Evolutionary conservation across 2,113 vertebrate species (phyloP), one percentile per base, ranked within the genome.

Genomic region (Oreotrochilus melanogaster): DNA sequence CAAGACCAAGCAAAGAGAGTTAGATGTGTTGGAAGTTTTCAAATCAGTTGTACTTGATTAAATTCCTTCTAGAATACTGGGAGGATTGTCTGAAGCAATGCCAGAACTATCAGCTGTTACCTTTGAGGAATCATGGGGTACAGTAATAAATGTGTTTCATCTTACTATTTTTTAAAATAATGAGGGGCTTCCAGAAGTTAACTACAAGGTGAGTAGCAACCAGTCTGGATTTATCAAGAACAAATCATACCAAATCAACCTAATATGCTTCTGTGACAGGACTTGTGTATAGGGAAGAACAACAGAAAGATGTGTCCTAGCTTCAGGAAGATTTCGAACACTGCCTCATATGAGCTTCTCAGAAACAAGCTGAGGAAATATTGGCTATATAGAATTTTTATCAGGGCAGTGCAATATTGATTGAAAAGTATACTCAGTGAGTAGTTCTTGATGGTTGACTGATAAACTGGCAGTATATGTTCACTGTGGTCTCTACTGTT

Each of bases 31-130:
- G 71, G 42, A 72, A 72, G 42, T 65, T 95, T 96, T 93, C 42
- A 89, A 79, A 95, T 95, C 85, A 85, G 85, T 50, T 96, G 89
- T 54, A 92, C 71, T 92, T 90, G 74, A 88, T 89, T 80, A 94
- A 88, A 92, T 90, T 93, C 67, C 71, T 92, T 30, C 39, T 61
- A 78, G 35, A 84, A 79, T 67, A 18, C 69, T 65, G 65, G 43
- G 51, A 94, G 50, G 45, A 43, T 18, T 71, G 39, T 85, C 78
- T 92, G 91, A 93, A 95, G 89, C 24, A 72, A 58, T 79, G 92
- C 75, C 79, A 95, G 81, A 66, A 79, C 50, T 75, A 66, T 82
- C 92, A 91, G 85, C 42, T 80, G 30, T 71, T 92, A 54, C 70
- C 67, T 93, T 74, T 70, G 45, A 80, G 82, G 25, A 93, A 60